Evolutionary conservation across 2,113 vertebrate genomes (phyloP).

Genomic region (Astatotilapia flaviijosephi): DNA sequence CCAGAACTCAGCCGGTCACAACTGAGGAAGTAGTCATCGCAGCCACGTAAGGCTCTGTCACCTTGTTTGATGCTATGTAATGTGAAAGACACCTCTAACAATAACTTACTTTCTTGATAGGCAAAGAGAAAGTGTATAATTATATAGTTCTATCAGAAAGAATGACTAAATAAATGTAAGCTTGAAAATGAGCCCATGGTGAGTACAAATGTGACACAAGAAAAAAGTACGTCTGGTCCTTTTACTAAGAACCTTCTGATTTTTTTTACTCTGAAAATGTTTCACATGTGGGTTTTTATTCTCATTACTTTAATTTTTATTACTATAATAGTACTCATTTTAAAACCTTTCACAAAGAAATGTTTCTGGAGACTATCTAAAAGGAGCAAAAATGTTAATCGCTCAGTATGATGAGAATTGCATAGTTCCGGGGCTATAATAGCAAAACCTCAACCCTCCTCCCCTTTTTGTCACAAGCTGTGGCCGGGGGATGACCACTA

Average conservation of each 20-base stretch:
- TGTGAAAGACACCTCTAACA: background rate
- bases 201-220: background rate
- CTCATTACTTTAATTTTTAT: background rate
- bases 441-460: background rate
- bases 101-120: background rate
- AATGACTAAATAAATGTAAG: background rate
- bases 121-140: background rate
- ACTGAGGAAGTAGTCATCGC: conserved; percentile 93
- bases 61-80: background rate
- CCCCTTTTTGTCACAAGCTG: background rate
- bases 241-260: background rate
- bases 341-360: background rate
- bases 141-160: background rate
- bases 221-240: background rate
- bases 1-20: conserved; percentile 90
- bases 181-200: background rate
- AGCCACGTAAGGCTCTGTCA: conserved; percentile 77
- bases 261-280: background rate
- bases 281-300: background rate
- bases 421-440: background rate
- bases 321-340: background rate
- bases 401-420: background rate
- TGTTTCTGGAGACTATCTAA: background rate
- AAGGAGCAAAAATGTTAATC: background rate
- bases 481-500: background rate